Percentiles rank a stretch among this genome's conserved stretches.
Evolutionary conservation across 2,797 vertebrate genomes (phyloP).

Genomic region (Anguilla obscura): DNA sequence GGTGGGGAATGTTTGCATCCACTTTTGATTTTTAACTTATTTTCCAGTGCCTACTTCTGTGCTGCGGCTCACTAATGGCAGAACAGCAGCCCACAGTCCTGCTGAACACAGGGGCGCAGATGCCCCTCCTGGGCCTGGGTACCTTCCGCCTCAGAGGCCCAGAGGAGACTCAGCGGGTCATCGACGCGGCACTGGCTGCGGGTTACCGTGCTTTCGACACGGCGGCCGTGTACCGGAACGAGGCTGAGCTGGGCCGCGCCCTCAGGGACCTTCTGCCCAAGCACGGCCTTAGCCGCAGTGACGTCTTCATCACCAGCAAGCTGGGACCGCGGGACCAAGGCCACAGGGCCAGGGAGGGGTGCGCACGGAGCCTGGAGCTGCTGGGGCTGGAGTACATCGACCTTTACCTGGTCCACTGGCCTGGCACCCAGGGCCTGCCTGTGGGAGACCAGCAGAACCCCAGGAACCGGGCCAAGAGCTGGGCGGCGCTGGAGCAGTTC

Average conservation of each 20-base stretch:
- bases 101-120: conserved; percentile 69
- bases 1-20: neutral
- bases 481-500: conserved; percentile 73
- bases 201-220: conserved; percentile 82
- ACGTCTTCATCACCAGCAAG: conserved; percentile 81
- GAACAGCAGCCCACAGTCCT: conserved; percentile 47
- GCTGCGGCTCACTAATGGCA: conserved; percentile 38
- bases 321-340: conserved; percentile 76
- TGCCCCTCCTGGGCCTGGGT: conserved; percentile 80
- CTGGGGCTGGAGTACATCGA: conserved; percentile 78
- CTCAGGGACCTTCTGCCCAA: conserved; percentile 72
- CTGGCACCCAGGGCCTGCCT: conserved; percentile 71
- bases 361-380: conserved; percentile 68
- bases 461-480: conserved; percentile 71
- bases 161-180: conserved; percentile 58
- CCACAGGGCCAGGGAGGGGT: conserved; percentile 61
- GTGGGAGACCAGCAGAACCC: conserved; percentile 68
- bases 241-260: conserved; percentile 68
- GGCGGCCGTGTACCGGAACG: conserved; percentile 77
- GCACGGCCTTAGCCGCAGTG: conserved; percentile 66
- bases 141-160: conserved; percentile 69
- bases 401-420: conserved; percentile 84
- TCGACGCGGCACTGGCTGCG: conserved; percentile 73
- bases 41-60: neutral
- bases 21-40: neutral